Percentiles rank a stretch among this genome's conserved stretches.
Conservation (phyloP, 2,888 invertebrate genomes). For the Epiblema foenella region DNA sequence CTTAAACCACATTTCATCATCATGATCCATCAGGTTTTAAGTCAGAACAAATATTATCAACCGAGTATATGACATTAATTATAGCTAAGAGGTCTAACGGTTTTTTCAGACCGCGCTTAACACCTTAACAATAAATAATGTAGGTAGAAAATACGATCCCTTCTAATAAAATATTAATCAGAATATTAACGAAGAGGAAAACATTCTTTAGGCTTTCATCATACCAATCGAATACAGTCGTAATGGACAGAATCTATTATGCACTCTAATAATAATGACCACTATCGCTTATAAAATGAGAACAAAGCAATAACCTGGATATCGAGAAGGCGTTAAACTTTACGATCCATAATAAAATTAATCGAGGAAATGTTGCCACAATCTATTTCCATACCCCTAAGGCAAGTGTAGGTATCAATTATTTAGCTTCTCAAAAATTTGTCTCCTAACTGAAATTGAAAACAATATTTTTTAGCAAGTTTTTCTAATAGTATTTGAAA, state of each 20-base stretch:
- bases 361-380: slow-evolving; percentile 33
- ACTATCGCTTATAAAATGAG: slow-evolving; percentile 48
- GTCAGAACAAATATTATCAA: too few relatives aligned
- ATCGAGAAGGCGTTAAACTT: slow-evolving; percentile 53
- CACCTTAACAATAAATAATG: too few relatives aligned
- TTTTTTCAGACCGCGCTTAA: too few relatives aligned
- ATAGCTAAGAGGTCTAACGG: too few relatives aligned
- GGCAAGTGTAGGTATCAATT: neutral
- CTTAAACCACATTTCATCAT: too few relatives aligned
- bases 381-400: slow-evolving; percentile 20
- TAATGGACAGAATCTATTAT: slow-evolving; percentile 31
- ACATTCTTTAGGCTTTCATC: neutral
- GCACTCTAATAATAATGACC: slow-evolving; percentile 36
- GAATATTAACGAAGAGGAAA: neutral
- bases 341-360: slow-evolving; percentile 47
- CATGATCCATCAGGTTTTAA: too few relatives aligned
- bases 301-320: slow-evolving; percentile 53
- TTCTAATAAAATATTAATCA: neutral
- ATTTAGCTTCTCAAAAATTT: neutral
- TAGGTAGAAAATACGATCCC: neutral
- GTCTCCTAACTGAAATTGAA: too few relatives aligned
- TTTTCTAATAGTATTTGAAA: too few relatives aligned
- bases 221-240: slow-evolving; percentile 11
- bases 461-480: too few relatives aligned
- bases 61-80: too few relatives aligned